Conservation (phyloP, 2,888 invertebrate species). For the Panorpa germanica region DNA sequence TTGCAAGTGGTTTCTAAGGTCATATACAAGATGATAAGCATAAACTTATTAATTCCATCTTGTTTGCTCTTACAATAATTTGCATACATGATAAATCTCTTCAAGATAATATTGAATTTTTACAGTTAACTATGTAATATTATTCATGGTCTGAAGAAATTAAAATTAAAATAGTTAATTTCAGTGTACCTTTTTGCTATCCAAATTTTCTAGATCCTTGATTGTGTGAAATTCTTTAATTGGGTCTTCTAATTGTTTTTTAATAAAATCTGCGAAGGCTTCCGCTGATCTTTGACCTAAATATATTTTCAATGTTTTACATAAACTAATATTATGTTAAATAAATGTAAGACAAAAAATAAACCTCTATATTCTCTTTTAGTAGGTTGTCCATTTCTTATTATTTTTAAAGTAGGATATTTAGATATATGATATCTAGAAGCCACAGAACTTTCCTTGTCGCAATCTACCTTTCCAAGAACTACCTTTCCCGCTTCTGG, state of each 20-base stretch:
- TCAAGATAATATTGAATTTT: too few relatives aligned
- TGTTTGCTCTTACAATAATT: too few relatives aligned
- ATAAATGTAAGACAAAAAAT: slow-evolving; percentile 7
- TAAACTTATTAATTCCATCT: too few relatives aligned
- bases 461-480: slow-evolving; percentile 95
- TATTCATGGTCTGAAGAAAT: too few relatives aligned
- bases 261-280: slow-evolving; percentile 75
- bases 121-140: too few relatives aligned
- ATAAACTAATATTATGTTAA: neutral
- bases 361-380: slow-evolving; percentile 81
- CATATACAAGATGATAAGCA: too few relatives aligned
- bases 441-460: slow-evolving; percentile 73
- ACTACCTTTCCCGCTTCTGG: slow-evolving; percentile 71
- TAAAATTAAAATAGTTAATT: too few relatives aligned
- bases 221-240: slow-evolving; percentile 57
- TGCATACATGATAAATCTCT: too few relatives aligned
- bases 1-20: too few relatives aligned
- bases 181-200: slow-evolving; percentile 59
- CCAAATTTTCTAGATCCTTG: slow-evolving; percentile 52
- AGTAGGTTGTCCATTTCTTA: slow-evolving; percentile 75
- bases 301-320: slow-evolving; percentile 11
- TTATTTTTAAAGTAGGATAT: slow-evolving; percentile 93
- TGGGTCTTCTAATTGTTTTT: slow-evolving; percentile 74
- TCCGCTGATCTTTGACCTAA: slow-evolving; percentile 65
- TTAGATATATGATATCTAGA: slow-evolving; percentile 90